Conservation (phyloP, 2,113 vertebrate species). For the Phainopepla nitens region DNA sequence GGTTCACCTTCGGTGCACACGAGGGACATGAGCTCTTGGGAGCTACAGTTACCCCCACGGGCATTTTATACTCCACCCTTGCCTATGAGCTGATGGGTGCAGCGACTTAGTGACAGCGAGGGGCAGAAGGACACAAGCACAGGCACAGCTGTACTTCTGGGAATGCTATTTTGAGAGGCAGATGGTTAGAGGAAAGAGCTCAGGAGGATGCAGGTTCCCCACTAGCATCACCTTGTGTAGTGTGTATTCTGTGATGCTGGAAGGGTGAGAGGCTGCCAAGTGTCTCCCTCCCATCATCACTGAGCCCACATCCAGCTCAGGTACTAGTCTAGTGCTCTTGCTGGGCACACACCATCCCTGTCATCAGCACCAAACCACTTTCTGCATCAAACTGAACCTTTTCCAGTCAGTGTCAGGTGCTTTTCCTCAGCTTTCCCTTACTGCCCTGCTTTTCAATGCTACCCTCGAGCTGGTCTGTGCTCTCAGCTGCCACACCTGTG, state of each 20-base stretch:
- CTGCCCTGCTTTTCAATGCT: neutral
- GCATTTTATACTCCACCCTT: neutral
- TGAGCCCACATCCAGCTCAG: neutral
- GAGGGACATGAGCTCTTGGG: neutral
- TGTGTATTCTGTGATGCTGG: neutral
- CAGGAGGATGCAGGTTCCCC: neutral
- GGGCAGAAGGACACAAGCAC: neutral
- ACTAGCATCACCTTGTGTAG: neutral
- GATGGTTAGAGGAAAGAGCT: neutral
- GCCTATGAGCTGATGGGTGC: neutral
- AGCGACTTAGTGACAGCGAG: neutral
- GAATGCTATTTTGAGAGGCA: neutral
- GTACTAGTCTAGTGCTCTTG: neutral
- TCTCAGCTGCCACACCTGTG: neutral
- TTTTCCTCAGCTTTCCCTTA: neutral
- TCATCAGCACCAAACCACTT: neutral
- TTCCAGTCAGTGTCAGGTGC: neutral
- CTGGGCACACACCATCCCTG: neutral
- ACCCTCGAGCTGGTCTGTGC: neutral
- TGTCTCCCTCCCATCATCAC: neutral
- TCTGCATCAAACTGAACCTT: neutral
- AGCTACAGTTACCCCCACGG: fast-evolving
- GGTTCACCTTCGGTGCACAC: slow-evolving; percentile 81
- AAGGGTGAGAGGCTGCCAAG: neutral
- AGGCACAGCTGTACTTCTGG: neutral